Base-by-base conservation (phyloP, 2,797 vertebrate genomes). In the Sardinella longiceps region DNA sequence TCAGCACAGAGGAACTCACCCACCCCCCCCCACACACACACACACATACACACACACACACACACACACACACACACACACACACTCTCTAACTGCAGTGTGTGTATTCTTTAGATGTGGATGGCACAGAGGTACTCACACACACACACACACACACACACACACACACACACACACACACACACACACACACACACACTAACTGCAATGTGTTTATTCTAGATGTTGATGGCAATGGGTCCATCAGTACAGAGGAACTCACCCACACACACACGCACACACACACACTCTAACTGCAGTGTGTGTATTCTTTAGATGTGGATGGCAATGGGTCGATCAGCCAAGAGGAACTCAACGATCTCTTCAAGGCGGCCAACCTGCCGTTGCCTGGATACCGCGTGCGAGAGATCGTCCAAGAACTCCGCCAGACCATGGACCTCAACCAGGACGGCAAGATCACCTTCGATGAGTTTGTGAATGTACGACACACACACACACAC, bases 381-480 rank as follows among this genome's bases (percentile, higher is more conserved):
- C 90, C 95, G 3, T 91, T 99, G 85, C 97, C 98, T 0, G 98
- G 98, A 0, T 98, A 97, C 84, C 92, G 88, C 84, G 56, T 97
- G 87, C 90, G 98, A 86, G 98, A 99, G 92, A 96, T 99, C 77
- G 81, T 96, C 88, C 95, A 97, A 90, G 96, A 96, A 88, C 91
- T 98, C 86, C 97, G 95, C 88, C 89, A 92, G 58, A 94, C 93
- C 0, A 96, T 95, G 10, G 91, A 95, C 39, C 92, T 92, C 86
- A 94, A 95, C 89, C 51, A 90, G 37, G 92, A 96, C 6, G 95
- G 95, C 25, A 94, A 89, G 89, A 95, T 99, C 91, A 97, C 95
- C 92, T 98, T 99, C 50, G 92, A 97, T 0, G 95, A 98, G 89
- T 99, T 98, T 85, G 92, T 95, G 81, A 91, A 96, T 84, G 97